These are phyloP conservation scores for Mantis religiosa DNA, from an alignment of 2,888 invertebrate species.

Conservation along the genomic window DNA sequence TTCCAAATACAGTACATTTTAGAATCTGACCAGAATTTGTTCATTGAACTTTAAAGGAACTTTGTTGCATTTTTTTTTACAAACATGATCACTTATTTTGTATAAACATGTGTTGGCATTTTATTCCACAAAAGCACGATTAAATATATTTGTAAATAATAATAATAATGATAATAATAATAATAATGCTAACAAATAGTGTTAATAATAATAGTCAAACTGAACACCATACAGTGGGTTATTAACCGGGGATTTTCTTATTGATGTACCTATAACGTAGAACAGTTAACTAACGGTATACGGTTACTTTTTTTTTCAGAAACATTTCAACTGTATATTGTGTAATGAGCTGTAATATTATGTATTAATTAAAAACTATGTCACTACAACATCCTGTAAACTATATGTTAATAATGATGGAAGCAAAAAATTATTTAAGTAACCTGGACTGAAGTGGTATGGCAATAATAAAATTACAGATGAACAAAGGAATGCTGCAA, in stretches of 20 bases:
- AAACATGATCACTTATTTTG: neutral
- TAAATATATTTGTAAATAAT: neutral
- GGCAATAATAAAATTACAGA: constrained; percentile 1
- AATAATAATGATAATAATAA: neutral
- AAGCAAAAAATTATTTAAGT: constrained; percentile 23
- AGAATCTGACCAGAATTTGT: neutral
- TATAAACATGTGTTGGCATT: constrained; percentile 11
- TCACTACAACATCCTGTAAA: constrained; percentile 30
- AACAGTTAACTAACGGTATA: constrained; percentile 26
- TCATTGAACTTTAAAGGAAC: constrained; percentile 7
- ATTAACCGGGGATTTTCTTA: constrained; percentile 21
- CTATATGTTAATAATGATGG: constrained; percentile 25
- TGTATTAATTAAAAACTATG: constrained; percentile 28
- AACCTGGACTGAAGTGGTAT: constrained; percentile 18
- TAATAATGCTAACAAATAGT: constrained; percentile 5
- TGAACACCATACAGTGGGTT: constrained; percentile 24
- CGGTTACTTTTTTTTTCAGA: constrained; percentile 19
- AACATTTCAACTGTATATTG: constrained; percentile 25
- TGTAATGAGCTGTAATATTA: constrained; percentile 24
- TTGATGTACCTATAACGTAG: constrained; percentile 23
- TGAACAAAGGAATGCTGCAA: constrained; percentile 2
- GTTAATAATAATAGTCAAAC: constrained; percentile 16
- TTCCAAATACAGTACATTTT: neutral
- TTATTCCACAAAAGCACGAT: constrained; percentile 7
- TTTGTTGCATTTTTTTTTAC: neutral